Conservation (phyloP, 2,113 vertebrate species). For the Dicerorhinus sumatrensis region DNA sequence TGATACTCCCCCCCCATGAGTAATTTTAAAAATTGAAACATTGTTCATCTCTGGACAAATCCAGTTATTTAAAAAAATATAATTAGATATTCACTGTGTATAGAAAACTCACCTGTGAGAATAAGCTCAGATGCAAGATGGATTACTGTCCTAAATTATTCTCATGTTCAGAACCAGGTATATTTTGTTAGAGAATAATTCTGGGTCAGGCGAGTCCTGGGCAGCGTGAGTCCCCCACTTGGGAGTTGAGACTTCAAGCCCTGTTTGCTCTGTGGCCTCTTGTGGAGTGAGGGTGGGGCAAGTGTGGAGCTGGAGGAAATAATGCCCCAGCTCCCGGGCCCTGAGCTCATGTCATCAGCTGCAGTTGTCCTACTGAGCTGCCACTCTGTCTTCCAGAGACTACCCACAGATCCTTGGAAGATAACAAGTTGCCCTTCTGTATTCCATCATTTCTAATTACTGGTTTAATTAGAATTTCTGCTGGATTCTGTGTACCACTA, state of each 20-base stretch:
- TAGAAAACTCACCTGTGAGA: background rate
- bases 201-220: background rate
- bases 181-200: background rate
- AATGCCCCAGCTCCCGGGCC: background rate
- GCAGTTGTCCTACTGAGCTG: background rate
- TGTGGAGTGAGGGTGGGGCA: background rate
- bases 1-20: background rate
- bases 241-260: background rate
- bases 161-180: background rate
- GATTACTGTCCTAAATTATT: background rate
- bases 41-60: background rate
- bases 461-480: slow-evolving; percentile 63
- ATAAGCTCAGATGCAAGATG: background rate
- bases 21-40: background rate
- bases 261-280: background rate
- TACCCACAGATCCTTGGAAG: background rate
- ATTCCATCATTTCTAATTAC: slow-evolving; percentile 45
- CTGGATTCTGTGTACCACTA: background rate
- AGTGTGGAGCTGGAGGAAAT: background rate
- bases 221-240: background rate
- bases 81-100: background rate
- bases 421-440: background rate
- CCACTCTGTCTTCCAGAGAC: background rate
- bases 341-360: background rate
- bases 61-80: background rate